Base-by-base conservation (phyloP, 2,797 vertebrate genomes). In the Malacoctenus gilli region DNA sequence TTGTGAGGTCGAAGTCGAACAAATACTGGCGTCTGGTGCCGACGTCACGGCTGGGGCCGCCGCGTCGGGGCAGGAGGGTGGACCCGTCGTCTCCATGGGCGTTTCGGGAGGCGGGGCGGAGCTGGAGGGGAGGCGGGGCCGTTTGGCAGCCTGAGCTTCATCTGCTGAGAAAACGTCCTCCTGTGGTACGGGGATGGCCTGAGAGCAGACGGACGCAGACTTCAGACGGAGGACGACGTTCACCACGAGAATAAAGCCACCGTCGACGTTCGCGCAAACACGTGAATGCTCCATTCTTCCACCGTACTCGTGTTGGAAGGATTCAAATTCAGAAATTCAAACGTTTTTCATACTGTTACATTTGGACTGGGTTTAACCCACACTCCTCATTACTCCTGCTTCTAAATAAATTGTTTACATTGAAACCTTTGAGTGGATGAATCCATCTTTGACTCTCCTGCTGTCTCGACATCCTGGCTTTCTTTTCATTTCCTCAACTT, bases 101-200 rank as follows among this genome's bases (percentile, higher is more conserved):
- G 48, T 36, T 12, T 59, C 32, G 9, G 68, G 13, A 1, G 6
- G 19, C 1, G n/a, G 20, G 25, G 61, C 51, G 3, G 75, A 32
- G 16, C 14, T 22, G 16, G 76, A 51, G 0, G 89, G 78, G 61
- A 96, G 89, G 30, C 94, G 83, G 0, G 92, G 94, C 9, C 95
- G 87, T 58, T 89, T 89, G 19, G 85, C 85, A 53, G 87, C 91
- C 75, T 93, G 90, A 7, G 70, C 93, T 63, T 93, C 94, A 1
- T 95, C 94, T 21, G 85, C 89, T 0, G 67, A 63, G 61, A 75
- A 21, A 22, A 23, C 34, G 1, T 68, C 75, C 13, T 75, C 57
- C 48, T 78, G 73, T 19, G 62, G 18, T 4, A 67, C 69, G 43
- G 78, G 72, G 18, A 83, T 73, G 15, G 78, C 85, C 87, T 87